Conservation (phyloP, 2,797 vertebrate genomes). For the Melanotaenia maccullochi region DNA sequence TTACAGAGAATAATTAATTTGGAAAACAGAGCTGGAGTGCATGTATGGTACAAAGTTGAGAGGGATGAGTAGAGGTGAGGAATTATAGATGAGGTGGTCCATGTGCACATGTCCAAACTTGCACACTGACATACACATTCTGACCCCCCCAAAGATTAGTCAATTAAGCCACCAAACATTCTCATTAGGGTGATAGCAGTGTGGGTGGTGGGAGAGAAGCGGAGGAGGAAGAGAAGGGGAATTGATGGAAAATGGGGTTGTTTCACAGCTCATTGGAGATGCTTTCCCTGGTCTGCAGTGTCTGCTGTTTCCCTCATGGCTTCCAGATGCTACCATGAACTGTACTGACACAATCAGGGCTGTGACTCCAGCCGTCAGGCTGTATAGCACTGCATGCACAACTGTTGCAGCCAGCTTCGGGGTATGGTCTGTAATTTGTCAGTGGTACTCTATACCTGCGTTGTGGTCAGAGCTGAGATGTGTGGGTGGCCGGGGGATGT, state of each 20-base stretch:
- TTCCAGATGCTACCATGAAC: constrained; percentile 83
- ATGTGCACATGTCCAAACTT: constrained; percentile 36
- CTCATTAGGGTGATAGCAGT: constrained; percentile 76
- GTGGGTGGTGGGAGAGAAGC: constrained; percentile 76
- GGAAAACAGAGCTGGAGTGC: constrained; percentile 50
- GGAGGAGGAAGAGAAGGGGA: constrained; percentile 65
- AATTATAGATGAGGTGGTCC: constrained; percentile 68
- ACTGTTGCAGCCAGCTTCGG: constrained; percentile 20
- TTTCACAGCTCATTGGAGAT: constrained; percentile 88
- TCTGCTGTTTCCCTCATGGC: constrained; percentile 83
- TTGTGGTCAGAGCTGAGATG: constrained; percentile 50
- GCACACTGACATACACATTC: constrained; percentile 34
- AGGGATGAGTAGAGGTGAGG: constrained; percentile 36
- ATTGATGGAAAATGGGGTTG: constrained; percentile 85
- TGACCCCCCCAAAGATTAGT: constrained; percentile 75
- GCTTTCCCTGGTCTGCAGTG: constrained; percentile 78
- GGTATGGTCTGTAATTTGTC: constrained; percentile 58
- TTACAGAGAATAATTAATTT: constrained; percentile 75
- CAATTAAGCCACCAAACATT: constrained; percentile 78
- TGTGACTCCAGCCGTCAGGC: constrained; percentile 55
- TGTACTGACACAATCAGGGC: constrained; percentile 56
- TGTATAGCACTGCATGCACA: constrained; percentile 31
- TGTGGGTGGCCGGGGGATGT: constrained; percentile 58
- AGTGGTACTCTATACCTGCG: constrained; percentile 67
- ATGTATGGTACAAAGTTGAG: constrained; percentile 50